Percentiles rank a stretch among this genome's conserved stretches.
phyloP scores from a whole-genome alignment of 2,113 vertebrate species.

The Erpornis zantholeuca region DNA sequence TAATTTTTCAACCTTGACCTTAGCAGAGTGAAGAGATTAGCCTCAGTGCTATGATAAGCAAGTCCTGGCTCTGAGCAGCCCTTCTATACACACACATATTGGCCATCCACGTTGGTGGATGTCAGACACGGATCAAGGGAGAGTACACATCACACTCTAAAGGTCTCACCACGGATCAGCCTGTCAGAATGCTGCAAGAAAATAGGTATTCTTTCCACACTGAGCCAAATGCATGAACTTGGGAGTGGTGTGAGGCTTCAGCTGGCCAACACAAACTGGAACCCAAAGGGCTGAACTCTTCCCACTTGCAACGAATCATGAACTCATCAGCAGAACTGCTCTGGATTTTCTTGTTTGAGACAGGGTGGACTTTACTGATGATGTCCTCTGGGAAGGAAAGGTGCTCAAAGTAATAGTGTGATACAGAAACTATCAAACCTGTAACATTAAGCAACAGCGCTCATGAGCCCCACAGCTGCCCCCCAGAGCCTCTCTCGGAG shows the following conservation, averaged over 20 bases:
- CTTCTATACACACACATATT: background rate
- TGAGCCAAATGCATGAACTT: background rate
- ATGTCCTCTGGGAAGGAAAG: background rate
- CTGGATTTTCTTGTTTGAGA: background rate
- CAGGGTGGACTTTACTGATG: background rate
- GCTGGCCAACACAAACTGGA: background rate
- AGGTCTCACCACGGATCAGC: background rate
- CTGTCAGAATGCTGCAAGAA: background rate
- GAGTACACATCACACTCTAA: background rate
- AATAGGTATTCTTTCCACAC: background rate
- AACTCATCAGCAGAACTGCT: background rate
- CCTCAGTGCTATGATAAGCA: background rate
- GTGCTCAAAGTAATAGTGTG: background rate
- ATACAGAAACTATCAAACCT: background rate
- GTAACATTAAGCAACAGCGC: background rate
- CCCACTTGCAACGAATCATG: background rate
- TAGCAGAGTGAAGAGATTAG: background rate
- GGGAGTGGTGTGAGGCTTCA: background rate
- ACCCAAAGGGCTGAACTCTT: background rate
- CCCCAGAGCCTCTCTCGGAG: background rate
- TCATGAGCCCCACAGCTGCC: background rate
- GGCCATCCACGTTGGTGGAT: background rate
- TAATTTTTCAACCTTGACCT: background rate
- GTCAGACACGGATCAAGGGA: background rate
- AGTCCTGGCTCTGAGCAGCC: background rate